A percentile compares a stretch with the other conserved stretches of the same genome.
phyloP scores from a whole-genome alignment of 2,797 vertebrate species.

The Orestias chungarensis region DNA sequence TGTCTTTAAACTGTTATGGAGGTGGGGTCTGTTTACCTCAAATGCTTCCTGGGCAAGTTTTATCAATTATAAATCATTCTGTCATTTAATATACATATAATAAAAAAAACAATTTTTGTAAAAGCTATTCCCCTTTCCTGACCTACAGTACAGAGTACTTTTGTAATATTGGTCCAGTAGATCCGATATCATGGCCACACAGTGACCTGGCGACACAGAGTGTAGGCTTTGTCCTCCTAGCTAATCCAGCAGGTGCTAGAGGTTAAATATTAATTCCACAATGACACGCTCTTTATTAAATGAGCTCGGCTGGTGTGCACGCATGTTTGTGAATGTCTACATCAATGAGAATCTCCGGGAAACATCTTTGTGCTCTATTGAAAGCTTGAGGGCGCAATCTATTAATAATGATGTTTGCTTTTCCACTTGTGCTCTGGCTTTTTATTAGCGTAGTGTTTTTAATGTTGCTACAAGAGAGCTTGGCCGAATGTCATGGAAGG shows the following conservation, averaged over 20 bases:
- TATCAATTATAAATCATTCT: too few relatives aligned
- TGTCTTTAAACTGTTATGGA: too few relatives aligned
- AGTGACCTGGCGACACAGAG: slow-evolving; percentile 62
- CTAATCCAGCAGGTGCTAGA: slow-evolving; percentile 74
- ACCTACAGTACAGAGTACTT: slow-evolving; percentile 24
- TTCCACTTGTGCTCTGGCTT: slow-evolving; percentile 72
- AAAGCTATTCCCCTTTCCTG: neutral
- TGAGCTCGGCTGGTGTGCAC: slow-evolving; percentile 61
- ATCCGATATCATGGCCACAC: slow-evolving; percentile 80
- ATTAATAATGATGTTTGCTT: slow-evolving; percentile 84
- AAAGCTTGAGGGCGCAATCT: slow-evolving; percentile 72
- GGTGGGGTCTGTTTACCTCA: too few relatives aligned
- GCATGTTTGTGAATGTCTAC: slow-evolving; percentile 67
- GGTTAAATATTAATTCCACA: slow-evolving; percentile 85
- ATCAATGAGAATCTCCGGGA: slow-evolving; percentile 77
- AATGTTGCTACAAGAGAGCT: slow-evolving; percentile 68
- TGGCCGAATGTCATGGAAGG: slow-evolving; percentile 65
- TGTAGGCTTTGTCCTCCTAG: slow-evolving; percentile 65
- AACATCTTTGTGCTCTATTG: slow-evolving; percentile 72
- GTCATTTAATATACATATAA: too few relatives aligned
- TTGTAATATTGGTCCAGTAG: slow-evolving; percentile 52
- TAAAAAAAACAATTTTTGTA: slow-evolving; percentile 20
- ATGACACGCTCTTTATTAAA: slow-evolving; percentile 82
- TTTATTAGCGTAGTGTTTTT: slow-evolving; percentile 70
- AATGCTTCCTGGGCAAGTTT: too few relatives aligned